These are phyloP conservation scores for Acrobasis consociella DNA, from an alignment of 2,888 invertebrate genomes.

Conservation along the genomic window DNA sequence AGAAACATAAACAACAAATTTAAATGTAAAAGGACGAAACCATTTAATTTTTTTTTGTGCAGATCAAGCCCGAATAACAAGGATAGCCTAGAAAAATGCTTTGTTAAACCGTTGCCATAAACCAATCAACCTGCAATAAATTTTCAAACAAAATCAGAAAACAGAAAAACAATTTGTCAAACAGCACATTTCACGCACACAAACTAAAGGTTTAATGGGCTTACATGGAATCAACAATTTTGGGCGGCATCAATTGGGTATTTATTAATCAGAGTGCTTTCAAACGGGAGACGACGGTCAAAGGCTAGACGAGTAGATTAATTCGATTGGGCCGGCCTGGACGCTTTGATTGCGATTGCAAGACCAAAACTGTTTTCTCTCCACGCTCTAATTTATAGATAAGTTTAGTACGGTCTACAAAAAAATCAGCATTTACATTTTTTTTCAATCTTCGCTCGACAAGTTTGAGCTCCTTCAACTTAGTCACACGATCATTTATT, in stretches of 20 bases:
- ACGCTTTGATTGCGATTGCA: conserved; percentile 67
- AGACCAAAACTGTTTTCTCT: conserved; percentile 56
- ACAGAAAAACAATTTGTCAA: no score
- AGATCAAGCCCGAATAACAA: no score
- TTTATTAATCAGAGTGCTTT: conserved; percentile 62
- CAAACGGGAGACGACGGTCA: conserved; percentile 60
- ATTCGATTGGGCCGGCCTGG: conserved; percentile 69
- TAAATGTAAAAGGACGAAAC: background rate
- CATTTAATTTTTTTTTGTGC: no score
- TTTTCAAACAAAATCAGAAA: no score
- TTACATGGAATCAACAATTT: conserved; percentile 22
- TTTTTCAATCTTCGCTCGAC: no score
- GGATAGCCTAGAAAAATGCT: no score
- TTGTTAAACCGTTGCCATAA: no score
- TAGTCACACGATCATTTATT: no score
- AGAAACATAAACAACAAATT: background rate
- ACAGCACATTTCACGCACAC: background rate
- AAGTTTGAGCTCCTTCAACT: no score
- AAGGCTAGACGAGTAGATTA: conserved; percentile 69
- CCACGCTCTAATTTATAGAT: conserved; percentile 39
- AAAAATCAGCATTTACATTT: background rate
- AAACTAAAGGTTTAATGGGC: conserved; percentile 7
- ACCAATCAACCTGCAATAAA: no score
- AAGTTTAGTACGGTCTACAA: background rate
- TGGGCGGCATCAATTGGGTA: conserved; percentile 33